These are phyloP conservation scores for Glomeris maerens DNA, from an alignment of 1,140 invertebrate genomes.

Conservation along the genomic window DNA sequence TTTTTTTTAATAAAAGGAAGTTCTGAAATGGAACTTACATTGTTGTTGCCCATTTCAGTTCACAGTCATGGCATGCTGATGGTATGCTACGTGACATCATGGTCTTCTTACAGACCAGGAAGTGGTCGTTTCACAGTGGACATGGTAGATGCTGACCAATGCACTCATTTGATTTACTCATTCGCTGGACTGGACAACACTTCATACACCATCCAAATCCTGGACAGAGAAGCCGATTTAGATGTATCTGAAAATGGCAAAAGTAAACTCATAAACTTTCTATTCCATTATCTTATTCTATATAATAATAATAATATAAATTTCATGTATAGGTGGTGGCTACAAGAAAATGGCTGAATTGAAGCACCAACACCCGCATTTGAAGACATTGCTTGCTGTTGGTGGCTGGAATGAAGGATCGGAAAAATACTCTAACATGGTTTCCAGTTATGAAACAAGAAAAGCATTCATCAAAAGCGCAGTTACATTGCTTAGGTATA, in stretches of 20 bases:
- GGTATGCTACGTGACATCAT: constrained; percentile 61
- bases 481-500: constrained; percentile 41
- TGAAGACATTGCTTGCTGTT: constrained; percentile 34
- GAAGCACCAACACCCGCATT: constrained; percentile 35
- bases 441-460: constrained; percentile 22
- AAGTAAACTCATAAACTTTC: too few relatives aligned
- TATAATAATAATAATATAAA: constrained; percentile 9
- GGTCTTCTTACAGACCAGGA: constrained; percentile 53
- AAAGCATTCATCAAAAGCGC: constrained; percentile 43
- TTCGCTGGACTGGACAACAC: constrained; percentile 61
- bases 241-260: too few relatives aligned
- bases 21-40: too few relatives aligned
- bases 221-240: constrained; percentile 56
- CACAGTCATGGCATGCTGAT: too few relatives aligned
- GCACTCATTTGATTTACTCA: constrained; percentile 74
- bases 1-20: too few relatives aligned
- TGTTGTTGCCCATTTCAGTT: too few relatives aligned
- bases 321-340: constrained; percentile 1
- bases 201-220: constrained; percentile 44
- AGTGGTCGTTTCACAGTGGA: constrained; percentile 49
- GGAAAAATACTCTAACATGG: constrained; percentile 35
- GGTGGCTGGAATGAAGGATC: constrained; percentile 36
- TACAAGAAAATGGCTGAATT: constrained; percentile 21
- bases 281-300: too few relatives aligned
- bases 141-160: constrained; percentile 58